These are phyloP conservation scores for Hyperoplus lanceolatus DNA, from an alignment of 2,797 vertebrate genomes.

Conservation along the genomic window DNA sequence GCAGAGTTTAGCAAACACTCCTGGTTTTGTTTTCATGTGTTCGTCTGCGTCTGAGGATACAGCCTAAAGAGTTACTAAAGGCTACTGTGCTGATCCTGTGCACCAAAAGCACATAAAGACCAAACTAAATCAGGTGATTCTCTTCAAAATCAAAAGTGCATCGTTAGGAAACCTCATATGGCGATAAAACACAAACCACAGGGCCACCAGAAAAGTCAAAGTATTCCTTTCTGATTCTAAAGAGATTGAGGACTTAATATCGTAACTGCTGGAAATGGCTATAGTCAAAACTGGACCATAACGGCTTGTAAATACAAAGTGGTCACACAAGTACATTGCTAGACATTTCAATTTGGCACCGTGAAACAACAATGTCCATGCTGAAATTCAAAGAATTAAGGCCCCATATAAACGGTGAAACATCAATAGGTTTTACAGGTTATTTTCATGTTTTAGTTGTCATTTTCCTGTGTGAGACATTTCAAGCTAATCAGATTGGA, in stretches of 20 bases:
- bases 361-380: background rate
- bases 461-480: too few relatives aligned
- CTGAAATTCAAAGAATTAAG: background rate
- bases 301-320: background rate
- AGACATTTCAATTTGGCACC: background rate
- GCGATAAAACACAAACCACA: background rate
- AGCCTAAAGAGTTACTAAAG: background rate
- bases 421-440: background rate
- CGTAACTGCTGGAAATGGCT: background rate
- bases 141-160: background rate
- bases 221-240: background rate
- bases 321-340: background rate
- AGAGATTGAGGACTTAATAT: background rate
- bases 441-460: background rate
- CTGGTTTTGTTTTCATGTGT: constrained; percentile 14
- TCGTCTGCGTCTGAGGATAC: background rate
- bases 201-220: background rate
- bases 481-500: background rate
- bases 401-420: background rate
- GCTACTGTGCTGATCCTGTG: background rate
- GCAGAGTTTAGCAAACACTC: background rate
- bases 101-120: background rate
- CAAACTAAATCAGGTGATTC: background rate
- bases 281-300: background rate
- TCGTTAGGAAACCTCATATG: background rate